A percentile compares a stretch with the other conserved stretches of the same genome.
phyloP scores from a whole-genome alignment of 1,140 invertebrate species.

The Cardiocondyla obscurior region DNA sequence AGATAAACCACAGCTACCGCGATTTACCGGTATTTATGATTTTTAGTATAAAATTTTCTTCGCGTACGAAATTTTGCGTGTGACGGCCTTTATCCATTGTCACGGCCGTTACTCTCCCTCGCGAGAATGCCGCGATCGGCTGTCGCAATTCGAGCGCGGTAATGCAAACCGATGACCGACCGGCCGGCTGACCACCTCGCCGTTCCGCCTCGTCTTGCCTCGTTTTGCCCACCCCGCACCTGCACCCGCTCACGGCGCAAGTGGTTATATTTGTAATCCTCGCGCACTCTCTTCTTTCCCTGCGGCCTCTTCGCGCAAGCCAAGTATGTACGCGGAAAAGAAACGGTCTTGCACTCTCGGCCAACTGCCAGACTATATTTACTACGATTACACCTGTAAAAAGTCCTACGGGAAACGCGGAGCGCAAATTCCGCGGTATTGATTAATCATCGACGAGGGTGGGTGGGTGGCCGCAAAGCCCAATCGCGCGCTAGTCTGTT shows the following conservation, averaged over 20 bases:
- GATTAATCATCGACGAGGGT: not conserved
- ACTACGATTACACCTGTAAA: constrained; percentile 77
- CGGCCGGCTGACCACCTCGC: not conserved
- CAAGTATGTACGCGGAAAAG: constrained; percentile 75
- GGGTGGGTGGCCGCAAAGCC: too few relatives aligned
- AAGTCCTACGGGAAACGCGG: constrained; percentile 38
- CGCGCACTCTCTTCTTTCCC: constrained; percentile 67
- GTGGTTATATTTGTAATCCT: constrained; percentile 69
- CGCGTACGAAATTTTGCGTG: too few relatives aligned
- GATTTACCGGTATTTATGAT: too few relatives aligned
- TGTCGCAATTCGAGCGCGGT: constrained; percentile 59
- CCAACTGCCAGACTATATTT: constrained; percentile 80
- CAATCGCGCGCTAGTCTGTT: too few relatives aligned
- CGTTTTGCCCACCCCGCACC: constrained; percentile 36
- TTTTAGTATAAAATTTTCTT: too few relatives aligned
- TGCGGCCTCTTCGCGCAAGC: constrained; percentile 69
- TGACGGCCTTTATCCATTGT: constrained; percentile 73
- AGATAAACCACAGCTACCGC: too few relatives aligned
- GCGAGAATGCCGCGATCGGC: constrained; percentile 57
- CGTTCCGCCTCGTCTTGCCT: not conserved
- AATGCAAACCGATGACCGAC: constrained; percentile 65
- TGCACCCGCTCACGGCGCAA: constrained; percentile 44
- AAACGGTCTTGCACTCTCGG: constrained; percentile 77
- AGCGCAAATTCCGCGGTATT: constrained; percentile 8
- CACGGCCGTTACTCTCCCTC: constrained; percentile 64